Base-by-base conservation (phyloP, 2,888 invertebrate species). In the Papilio demoleus region DNA sequence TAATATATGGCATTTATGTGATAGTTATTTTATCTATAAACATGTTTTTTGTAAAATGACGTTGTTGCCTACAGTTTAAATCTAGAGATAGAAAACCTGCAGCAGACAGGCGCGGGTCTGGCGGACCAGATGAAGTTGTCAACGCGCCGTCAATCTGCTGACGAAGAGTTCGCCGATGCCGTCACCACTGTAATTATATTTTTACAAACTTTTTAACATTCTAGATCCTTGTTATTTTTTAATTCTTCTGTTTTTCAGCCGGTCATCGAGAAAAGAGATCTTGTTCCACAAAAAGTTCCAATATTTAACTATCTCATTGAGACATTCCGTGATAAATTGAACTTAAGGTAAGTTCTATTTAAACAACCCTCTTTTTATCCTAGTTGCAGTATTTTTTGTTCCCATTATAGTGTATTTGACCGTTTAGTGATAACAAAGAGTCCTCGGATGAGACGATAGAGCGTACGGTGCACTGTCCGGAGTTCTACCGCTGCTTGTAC, bases 121-220 rank as follows among this genome's bases (percentile, higher is more conserved):
- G 83, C 80, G 42, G 84, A 86, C 22, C 77, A 78, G 61, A 73
- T 71, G 6, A 75, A 71, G 1, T 75, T 82, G 47, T 63, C 80
- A 68, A 79, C 86, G 66, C 85, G 88, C 66, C 81, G 88, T 81
- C 80, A 88, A 0, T 93, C 93, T 9, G 88, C 89, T 4, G 93
- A 94, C 59, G 94, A 93, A 56, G 93, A 94, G 71, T 94, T 93
- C 68, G 85, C 90, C 14, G 94, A 94, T 76, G 94, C 94, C 6
- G 84, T 94, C 71, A 94, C 94, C 17, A 94, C 94, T 72, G 94
- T 94, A 80, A 56, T 72, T 38, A 40, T 14, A 60, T 14, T 40
- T 47, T 62, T 27, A n/a, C 5, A 14, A 53, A 53, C 1, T 2
- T 19, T 4, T 4, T 50, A 22, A 50, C 22, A 38, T 60, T 38